Evolutionary conservation across 2,113 vertebrate genomes (phyloP).

Genomic region (Aviceda subcristata): DNA sequence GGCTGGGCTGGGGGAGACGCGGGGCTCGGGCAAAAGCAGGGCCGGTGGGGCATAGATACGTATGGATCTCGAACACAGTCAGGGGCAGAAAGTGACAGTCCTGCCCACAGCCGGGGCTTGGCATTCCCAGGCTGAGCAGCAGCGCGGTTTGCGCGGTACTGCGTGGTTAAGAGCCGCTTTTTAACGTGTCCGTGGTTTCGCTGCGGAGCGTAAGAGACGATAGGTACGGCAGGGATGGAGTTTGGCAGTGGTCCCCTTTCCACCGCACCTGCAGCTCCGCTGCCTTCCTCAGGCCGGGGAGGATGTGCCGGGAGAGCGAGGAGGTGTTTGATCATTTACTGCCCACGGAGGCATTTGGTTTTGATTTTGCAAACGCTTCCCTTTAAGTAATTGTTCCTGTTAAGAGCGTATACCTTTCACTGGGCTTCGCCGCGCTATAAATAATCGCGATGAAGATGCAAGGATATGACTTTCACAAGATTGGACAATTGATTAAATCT

Average conservation of each 20-base stretch:
- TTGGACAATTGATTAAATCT: slow-evolving; percentile 98
- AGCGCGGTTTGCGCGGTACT: not conserved
- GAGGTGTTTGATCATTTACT: slow-evolving; percentile 67
- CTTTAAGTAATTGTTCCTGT: slow-evolving; percentile 80
- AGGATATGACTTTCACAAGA: slow-evolving; percentile 94
- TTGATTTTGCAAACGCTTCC: slow-evolving; percentile 75
- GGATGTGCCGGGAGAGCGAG: not conserved
- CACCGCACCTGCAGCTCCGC: not conserved
- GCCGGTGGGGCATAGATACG: too few relatives aligned
- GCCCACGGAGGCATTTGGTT: slow-evolving; percentile 72
- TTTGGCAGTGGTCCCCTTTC: not conserved
- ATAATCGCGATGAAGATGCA: slow-evolving; percentile 95
- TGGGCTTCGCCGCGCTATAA: slow-evolving; percentile 80
- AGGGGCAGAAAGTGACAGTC: not conserved
- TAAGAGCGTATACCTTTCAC: slow-evolving; percentile 74
- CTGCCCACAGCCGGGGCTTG: not conserved
- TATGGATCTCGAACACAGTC: too few relatives aligned
- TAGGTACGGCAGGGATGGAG: not conserved
- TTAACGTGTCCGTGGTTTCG: not conserved
- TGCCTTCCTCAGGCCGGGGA: not conserved
- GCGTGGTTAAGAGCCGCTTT: not conserved
- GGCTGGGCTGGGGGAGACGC: not conserved
- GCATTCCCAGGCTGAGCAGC: not conserved
- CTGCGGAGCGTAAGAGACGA: accelerated
- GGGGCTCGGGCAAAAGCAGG: not conserved